Base-by-base conservation (phyloP, 1,140 invertebrate species). In the Galleria mellonella region DNA sequence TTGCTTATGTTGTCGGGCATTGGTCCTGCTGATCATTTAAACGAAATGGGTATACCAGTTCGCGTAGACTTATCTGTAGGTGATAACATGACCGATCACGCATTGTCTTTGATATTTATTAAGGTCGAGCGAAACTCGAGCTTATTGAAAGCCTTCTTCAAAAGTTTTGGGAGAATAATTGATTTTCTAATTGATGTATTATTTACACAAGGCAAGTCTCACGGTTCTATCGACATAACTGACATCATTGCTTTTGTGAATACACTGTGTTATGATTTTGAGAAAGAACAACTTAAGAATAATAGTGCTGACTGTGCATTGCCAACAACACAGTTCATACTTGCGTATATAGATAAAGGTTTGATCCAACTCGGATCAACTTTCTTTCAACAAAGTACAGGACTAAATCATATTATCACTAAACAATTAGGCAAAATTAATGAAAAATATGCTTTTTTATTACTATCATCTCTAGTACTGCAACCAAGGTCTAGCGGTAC, bases 61-160 rank as follows among this genome's bases (percentile, higher is more conserved):
- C 81, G 90, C 11, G 83, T 88, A 43, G 87, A 92, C 56, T 64
- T 91, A 2, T 87, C 83, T 27, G 92, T 90, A 37, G 95, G 95
- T 0, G 79, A 92, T 5, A 94, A 95, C 68, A 86, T 96, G 5
- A 92, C 93, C 55, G 94, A 95, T 68, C 94, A 96, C 62, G 56
- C 73, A 0, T 84, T 23, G 74, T 84, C 42, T 66, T 71, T 66
- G 67, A 81, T 31, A 17, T 87, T 27, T 48, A 89, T 32, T 65
- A 79, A 55, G 47, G 73, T 63, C 9, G 89, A 55, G 47, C 62
- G 10, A 87, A 28, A 23, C 17, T 23, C 17, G 6, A 23, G 6
- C 6, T 23, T 23, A 2, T 23, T 23, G 6, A 23, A 23, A 6
- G 6, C 17, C 2, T 3, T 23, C 17, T 2, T 23, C 6, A 9